A percentile compares a stretch with the other conserved stretches of the same genome.
Conservation (phyloP, 2,113 vertebrate species). For the Abramis brama region DNA sequence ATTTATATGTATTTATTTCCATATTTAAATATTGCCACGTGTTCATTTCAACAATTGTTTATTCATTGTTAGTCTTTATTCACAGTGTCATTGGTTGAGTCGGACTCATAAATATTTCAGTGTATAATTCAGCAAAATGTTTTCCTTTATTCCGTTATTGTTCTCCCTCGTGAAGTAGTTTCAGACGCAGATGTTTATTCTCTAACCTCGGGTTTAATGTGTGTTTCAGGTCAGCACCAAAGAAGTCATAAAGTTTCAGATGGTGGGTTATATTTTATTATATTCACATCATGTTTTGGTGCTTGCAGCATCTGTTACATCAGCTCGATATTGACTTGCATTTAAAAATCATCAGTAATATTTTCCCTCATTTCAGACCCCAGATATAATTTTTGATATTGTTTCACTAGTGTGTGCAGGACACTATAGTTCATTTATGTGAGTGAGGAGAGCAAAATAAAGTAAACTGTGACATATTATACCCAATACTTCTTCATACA, state of each 20-base stretch:
- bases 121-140: not conserved
- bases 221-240: constrained; percentile 90
- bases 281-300: not conserved
- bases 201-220: not conserved
- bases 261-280: constrained; percentile 81
- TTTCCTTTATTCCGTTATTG: not conserved
- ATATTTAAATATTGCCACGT: not conserved
- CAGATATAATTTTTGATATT: too few relatives aligned
- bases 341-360: not conserved
- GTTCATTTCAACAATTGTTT: not conserved
- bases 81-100: too few relatives aligned
- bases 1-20: not conserved
- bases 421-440: too few relatives aligned
- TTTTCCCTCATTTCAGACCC: not conserved
- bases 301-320: not conserved
- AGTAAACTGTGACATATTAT: too few relatives aligned
- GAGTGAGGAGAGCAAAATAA: too few relatives aligned
- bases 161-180: not conserved
- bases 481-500: too few relatives aligned
- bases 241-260: constrained; percentile 99
- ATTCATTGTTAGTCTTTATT: not conserved
- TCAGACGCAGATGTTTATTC: not conserved
- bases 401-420: too few relatives aligned
- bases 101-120: too few relatives aligned
- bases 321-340: not conserved